Evolutionary conservation across 1,140 invertebrate genomes (phyloP), one percentile per base, ranked within the genome.

Genomic region (Drosophila biarmipes): DNA sequence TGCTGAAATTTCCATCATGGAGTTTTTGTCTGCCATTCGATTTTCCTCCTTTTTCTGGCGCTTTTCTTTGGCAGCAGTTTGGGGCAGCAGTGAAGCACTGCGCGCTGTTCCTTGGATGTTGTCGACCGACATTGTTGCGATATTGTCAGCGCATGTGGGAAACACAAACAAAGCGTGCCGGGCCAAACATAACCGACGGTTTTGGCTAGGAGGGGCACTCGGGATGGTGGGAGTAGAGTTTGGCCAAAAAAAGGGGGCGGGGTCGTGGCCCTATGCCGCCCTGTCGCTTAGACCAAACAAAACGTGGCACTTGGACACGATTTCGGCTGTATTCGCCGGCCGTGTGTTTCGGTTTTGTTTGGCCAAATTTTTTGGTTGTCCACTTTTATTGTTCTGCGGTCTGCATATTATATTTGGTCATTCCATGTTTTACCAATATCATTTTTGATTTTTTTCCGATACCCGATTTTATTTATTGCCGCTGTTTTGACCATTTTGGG

Each of bases 331-430:
- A 37, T 49, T 12, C 27, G 38, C 35, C 19, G 52, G 35, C 31
- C 10, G n/a, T 24, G 19, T 57, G 45, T 29, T 61, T 35, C 6
- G 43, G 15, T 57, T 56, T 45, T 45, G 48, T 37, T 57, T 31
- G 49, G 49, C 35, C 14, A 52, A 19, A 19, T 56, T 72, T 61
- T 63, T 63, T 63, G 61, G 59, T 52, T 74, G 69, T 68, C 74
- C 78, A 79, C 82, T 73, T 78, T 86, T 87, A 71, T 86, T 86
- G 82, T 87, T 86, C 75, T 86, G 84, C 52, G 74, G 82, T 75
- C 82, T 82, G 78, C 71, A 82, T 76, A 82, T 78, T 86, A 79
- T 86, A 87, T 87, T 82, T 86, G 82, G 82, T 73, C 82, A 86
- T 78, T 86, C 62, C 82, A 62, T 79, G 82, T 87, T 82, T 86